These are phyloP conservation scores for Diarsia dahlii DNA, from an alignment of 2,888 invertebrate species.

Conservation along the genomic window DNA sequence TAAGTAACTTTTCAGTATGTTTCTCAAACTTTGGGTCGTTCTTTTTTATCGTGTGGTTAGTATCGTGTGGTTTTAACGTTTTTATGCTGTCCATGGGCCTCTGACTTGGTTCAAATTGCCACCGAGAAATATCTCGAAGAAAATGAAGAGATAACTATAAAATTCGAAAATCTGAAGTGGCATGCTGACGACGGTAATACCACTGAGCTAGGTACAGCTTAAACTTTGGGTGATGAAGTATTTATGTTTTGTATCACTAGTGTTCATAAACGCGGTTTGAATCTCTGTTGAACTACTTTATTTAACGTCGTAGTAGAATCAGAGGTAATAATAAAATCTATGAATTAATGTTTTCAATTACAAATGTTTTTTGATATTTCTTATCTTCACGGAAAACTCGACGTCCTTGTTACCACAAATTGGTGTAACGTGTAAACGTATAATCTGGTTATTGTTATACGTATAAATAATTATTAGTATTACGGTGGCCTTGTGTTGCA, in stretches of 20 bases:
- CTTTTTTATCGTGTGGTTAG: too few species aligned
- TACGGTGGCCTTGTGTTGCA: constrained; percentile 27
- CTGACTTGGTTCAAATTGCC: too few species aligned
- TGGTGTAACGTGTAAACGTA: background rate
- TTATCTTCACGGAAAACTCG: constrained; percentile 47
- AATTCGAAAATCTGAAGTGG: too few species aligned
- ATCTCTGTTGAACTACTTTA: background rate
- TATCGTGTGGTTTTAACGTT: too few species aligned
- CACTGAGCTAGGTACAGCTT: too few species aligned
- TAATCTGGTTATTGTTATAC: constrained; percentile 36
- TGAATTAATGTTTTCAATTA: constrained; percentile 32
- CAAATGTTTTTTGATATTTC: constrained; percentile 28
- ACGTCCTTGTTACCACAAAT: constrained; percentile 27
- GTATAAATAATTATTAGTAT: background rate
- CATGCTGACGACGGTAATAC: too few species aligned
- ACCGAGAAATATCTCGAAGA: too few species aligned
- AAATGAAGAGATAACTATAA: too few species aligned
- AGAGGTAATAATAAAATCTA: constrained; percentile 33
- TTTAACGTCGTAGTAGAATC: constrained; percentile 24
- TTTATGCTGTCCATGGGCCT: too few species aligned
- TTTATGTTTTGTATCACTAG: too few species aligned
- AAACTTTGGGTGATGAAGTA: too few species aligned
- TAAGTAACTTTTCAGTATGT: background rate
- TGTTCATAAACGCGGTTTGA: constrained; percentile 1
- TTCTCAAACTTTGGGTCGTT: background rate